Conservation (phyloP, 2,113 vertebrate genomes). For the Picathartes gymnocephalus region DNA sequence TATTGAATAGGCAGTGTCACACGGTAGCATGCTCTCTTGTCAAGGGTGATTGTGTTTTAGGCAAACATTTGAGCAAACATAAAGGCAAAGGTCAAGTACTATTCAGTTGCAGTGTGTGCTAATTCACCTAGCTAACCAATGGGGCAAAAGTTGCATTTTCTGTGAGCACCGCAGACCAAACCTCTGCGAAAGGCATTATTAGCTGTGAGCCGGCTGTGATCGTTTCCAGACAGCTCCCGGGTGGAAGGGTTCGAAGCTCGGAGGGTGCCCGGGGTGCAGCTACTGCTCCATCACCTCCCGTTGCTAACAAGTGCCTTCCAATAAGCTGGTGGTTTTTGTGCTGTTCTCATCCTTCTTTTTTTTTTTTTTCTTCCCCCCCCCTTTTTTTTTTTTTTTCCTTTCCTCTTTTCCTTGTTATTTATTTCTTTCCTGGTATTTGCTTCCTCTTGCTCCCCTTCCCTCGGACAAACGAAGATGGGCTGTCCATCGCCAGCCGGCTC, state of each 20-base stretch:
- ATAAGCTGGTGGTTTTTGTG: background rate
- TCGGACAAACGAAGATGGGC: background rate
- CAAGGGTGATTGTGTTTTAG: constrained; percentile 98
- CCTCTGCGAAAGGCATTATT: constrained; percentile 43
- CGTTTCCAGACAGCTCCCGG: constrained; percentile 1
- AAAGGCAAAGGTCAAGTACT: constrained; percentile 99
- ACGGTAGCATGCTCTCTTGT: constrained; percentile 90
- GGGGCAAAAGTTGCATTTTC: constrained; percentile 84
- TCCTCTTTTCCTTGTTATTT: background rate
- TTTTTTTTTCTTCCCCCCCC: background rate
- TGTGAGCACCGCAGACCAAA: constrained; percentile 58
- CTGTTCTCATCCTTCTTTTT: background rate
- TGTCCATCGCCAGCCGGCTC: background rate
- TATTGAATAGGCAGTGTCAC: constrained; percentile 92
- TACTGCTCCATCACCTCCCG: background rate
- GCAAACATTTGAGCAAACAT: constrained; percentile 96
- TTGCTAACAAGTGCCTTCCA: background rate
- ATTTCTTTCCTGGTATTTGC: background rate
- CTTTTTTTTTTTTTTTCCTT: background rate
- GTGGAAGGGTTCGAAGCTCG: constrained; percentile 8
- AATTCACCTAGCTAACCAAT: constrained; percentile 94
- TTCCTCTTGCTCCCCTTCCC: background rate
- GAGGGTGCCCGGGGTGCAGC: background rate
- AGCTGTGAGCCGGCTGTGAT: constrained; percentile 11
- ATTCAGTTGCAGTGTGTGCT: constrained; percentile 93